Conservation (phyloP, 2,888 invertebrate genomes). For the Panzeria rudis region DNA sequence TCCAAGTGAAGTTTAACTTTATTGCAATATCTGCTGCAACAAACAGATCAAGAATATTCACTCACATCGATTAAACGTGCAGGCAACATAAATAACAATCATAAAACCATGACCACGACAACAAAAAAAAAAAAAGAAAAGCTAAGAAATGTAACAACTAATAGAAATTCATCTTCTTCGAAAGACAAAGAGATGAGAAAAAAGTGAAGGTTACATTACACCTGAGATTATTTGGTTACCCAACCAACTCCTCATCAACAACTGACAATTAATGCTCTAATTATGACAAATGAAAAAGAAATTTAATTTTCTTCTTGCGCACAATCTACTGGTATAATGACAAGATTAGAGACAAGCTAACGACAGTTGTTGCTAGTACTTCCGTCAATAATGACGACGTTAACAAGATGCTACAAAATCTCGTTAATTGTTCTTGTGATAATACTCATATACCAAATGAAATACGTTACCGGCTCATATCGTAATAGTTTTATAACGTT, state of each 20-base stretch:
- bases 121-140: neutral
- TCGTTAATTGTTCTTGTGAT: slow-evolving; percentile 55
- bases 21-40: neutral
- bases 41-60: slow-evolving; percentile 21
- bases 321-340: slow-evolving; percentile 35
- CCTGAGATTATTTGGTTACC: slow-evolving; percentile 72
- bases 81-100: slow-evolving; percentile 18
- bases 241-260: slow-evolving; percentile 71
- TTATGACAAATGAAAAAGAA: slow-evolving; percentile 78
- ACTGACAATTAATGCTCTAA: slow-evolving; percentile 82
- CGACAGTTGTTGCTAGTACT: slow-evolving; percentile 76
- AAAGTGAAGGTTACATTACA: slow-evolving; percentile 81
- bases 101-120: slow-evolving; percentile 53
- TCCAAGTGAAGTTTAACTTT: neutral
- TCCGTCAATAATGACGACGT: slow-evolving; percentile 80
- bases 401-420: slow-evolving; percentile 52
- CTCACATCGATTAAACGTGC: neutral
- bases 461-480: slow-evolving; percentile 36
- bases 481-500: slow-evolving; percentile 77
- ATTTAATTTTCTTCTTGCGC: slow-evolving; percentile 46
- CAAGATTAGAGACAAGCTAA: slow-evolving; percentile 28
- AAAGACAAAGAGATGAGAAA: slow-evolving; percentile 32
- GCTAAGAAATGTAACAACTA: neutral
- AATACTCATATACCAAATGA: neutral
- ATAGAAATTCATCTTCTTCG: slow-evolving; percentile 36